phyloP scores from a whole-genome alignment of 2,797 vertebrate species.

The Mycteria americana region DNA sequence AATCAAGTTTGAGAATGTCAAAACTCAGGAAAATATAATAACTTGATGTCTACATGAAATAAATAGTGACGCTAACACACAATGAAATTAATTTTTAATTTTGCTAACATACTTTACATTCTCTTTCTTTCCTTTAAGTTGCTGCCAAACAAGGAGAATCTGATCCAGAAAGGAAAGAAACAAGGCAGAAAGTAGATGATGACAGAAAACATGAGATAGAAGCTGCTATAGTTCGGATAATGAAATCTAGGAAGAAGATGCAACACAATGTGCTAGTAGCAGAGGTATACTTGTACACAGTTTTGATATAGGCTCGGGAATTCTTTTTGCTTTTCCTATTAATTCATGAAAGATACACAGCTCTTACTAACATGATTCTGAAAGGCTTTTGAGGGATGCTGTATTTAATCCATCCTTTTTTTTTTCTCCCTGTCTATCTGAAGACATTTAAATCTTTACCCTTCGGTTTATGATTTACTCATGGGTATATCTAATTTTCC shows the following conservation, averaged over 20 bases:
- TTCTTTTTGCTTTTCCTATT: neutral
- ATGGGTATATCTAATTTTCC: neutral
- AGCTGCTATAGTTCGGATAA: constrained; percentile 97
- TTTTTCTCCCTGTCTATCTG: neutral
- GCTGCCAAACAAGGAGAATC: constrained; percentile 98
- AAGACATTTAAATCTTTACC: neutral
- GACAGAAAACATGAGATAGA: constrained; percentile 99
- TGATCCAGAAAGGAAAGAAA: constrained; percentile 96
- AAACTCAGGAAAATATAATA: constrained; percentile 19
- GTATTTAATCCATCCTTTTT: neutral
- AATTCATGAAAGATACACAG: neutral
- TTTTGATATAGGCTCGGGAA: neutral
- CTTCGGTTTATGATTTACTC: neutral
- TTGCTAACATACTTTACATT: constrained; percentile 3
- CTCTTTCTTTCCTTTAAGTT: constrained; percentile 75
- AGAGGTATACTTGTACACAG: constrained; percentile 78
- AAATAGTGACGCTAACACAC: neutral
- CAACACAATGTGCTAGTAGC: constrained; percentile 98
- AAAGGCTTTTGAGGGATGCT: neutral
- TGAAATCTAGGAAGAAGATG: constrained; percentile 99
- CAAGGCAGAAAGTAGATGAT: constrained; percentile 95
- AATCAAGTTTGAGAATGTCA: neutral
- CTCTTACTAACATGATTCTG: neutral
- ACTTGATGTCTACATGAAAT: constrained; percentile 28
- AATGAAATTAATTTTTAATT: neutral